A percentile compares a stretch with the other conserved stretches of the same genome.
phyloP scores from a whole-genome alignment of 2,888 invertebrate species.

The Chaetogeoica ovagalla region DNA sequence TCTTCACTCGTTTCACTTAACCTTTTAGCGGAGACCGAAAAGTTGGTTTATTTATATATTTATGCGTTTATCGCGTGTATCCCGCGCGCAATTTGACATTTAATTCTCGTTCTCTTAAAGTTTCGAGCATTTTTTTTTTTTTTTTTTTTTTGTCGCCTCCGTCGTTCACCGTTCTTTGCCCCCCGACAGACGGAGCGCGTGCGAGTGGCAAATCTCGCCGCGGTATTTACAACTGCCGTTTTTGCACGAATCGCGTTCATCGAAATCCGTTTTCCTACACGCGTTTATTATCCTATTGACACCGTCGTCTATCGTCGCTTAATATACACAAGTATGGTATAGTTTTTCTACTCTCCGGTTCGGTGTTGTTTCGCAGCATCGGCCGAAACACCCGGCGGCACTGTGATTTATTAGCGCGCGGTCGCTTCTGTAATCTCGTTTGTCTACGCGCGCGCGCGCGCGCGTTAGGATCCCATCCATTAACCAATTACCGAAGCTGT shows the following conservation, averaged over 20 bases:
- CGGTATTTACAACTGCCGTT: not conserved
- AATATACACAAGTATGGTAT: too few species aligned
- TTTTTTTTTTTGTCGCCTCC: not conserved
- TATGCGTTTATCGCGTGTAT: not conserved
- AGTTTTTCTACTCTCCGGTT: not conserved
- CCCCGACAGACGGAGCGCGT: too few species aligned
- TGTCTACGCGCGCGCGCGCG: conserved; percentile 24
- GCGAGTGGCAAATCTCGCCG: too few species aligned
- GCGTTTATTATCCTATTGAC: too few species aligned
- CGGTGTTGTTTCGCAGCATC: not conserved
- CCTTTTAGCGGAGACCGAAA: conserved; percentile 38
- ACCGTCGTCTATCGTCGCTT: too few species aligned
- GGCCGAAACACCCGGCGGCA: not conserved
- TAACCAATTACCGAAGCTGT: conserved; percentile 35
- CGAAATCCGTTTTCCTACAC: too few species aligned
- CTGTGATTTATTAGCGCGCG: conserved; percentile 29
- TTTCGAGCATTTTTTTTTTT: conserved; percentile 17
- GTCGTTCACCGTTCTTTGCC: too few species aligned
- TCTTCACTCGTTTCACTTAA: conserved; percentile 46
- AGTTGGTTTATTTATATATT: conserved; percentile 6
- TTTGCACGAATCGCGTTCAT: too few species aligned
- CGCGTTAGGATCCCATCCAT: conserved; percentile 43
- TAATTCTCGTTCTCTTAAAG: conserved; percentile 23
- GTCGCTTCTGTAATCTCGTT: conserved; percentile 24
- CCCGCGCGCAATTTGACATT: conserved; percentile 28